These are phyloP conservation scores for Perithous albicinctus DNA, from an alignment of 2,888 invertebrate species.

Conservation along the genomic window DNA sequence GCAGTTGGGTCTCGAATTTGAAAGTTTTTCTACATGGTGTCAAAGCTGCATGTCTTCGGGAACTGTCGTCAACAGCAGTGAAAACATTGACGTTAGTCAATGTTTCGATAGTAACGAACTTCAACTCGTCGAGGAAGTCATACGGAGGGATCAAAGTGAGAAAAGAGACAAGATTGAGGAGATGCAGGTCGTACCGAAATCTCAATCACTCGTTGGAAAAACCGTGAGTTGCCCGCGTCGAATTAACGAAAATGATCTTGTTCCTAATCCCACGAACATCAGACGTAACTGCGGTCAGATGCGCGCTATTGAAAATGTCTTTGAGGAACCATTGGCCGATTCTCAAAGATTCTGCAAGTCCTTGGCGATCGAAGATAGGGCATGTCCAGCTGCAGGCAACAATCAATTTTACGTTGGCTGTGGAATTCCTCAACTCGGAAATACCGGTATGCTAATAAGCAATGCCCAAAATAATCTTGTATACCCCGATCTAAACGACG, in stretches of 20 bases:
- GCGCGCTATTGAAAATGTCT: slow-evolving; percentile 37
- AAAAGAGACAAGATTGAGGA: slow-evolving; percentile 60
- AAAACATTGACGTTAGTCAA: slow-evolving; percentile 53
- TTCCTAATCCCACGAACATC: slow-evolving; percentile 6
- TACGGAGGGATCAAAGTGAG: slow-evolving; percentile 65
- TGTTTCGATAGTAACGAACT: slow-evolving; percentile 73
- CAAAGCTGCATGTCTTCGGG: slow-evolving; percentile 69
- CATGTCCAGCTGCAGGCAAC: neutral
- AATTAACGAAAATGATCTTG: slow-evolving; percentile 33
- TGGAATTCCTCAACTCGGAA: slow-evolving; percentile 37
- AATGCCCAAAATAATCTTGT: slow-evolving; percentile 61
- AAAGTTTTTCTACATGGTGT: slow-evolving; percentile 65
- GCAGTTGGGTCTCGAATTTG: slow-evolving; percentile 69
- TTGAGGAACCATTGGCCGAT: slow-evolving; percentile 9
- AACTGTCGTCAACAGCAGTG: slow-evolving; percentile 70
- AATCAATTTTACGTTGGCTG: slow-evolving; percentile 35
- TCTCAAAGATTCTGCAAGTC: slow-evolving; percentile 6
- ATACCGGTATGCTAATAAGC: slow-evolving; percentile 57
- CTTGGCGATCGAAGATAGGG: neutral
- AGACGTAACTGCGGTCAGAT: slow-evolving; percentile 11
- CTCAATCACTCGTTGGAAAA: slow-evolving; percentile 9
- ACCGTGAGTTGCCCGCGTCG: slow-evolving; percentile 36
- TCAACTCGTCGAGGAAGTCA: slow-evolving; percentile 76
- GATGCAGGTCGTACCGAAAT: slow-evolving; percentile 73
- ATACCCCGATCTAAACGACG: slow-evolving; percentile 52